Conservation (phyloP, 2,797 vertebrate species). For the Benthosema pterotum region DNA sequence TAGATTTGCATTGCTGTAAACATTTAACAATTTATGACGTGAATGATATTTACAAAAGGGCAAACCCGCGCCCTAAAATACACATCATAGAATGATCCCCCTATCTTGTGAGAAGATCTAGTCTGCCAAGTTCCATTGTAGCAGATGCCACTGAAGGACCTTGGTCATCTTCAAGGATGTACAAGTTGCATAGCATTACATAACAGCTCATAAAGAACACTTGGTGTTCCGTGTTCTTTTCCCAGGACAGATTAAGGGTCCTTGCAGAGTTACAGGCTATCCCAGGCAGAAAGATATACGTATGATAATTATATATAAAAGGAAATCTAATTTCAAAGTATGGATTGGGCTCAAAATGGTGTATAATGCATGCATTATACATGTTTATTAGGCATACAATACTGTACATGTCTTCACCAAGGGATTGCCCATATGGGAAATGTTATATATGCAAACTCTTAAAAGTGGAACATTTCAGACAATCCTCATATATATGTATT, state of each 20-base stretch:
- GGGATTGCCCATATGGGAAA: no score
- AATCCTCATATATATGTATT: no score
- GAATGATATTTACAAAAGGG: constrained; percentile 32
- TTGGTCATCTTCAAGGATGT: constrained; percentile 26
- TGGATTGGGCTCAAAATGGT: no score
- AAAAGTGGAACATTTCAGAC: no score
- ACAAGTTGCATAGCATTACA: background rate
- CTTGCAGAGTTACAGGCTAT: no score
- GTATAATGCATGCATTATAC: background rate
- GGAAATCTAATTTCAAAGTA: no score
- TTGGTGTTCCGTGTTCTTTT: constrained; percentile 41
- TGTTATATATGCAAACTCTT: no score
- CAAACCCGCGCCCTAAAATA: constrained; percentile 32
- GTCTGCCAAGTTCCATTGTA: constrained; percentile 37
- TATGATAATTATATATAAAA: no score
- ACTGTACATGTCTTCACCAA: no score
- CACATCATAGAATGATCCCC: background rate
- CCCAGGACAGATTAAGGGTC: background rate
- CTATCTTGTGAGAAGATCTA: constrained; percentile 38
- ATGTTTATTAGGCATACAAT: background rate
- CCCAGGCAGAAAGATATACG: no score
- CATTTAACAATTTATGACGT: background rate
- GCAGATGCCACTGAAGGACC: constrained; percentile 51
- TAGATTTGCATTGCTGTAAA: no score
- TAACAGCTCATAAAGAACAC: constrained; percentile 20